Evolutionary conservation across 2,888 invertebrate genomes (phyloP), one percentile per base, ranked within the genome.

Genomic region (Drosophila subquinaria): DNA sequence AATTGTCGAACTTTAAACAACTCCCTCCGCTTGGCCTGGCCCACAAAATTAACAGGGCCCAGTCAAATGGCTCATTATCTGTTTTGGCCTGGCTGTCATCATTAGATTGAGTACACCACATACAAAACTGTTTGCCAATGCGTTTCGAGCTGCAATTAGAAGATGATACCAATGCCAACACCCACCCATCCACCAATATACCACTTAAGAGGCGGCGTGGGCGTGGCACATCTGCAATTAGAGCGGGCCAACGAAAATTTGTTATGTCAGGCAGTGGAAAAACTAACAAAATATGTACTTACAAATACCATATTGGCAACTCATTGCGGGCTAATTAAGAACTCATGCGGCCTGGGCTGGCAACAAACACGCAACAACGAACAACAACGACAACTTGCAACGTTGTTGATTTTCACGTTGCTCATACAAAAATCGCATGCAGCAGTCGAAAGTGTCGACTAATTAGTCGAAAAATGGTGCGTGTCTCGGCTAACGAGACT

Each of bases 281-380:
- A 69, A 71, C 56, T 59, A 52, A 72, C 61, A 52, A 74, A 72
- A 68, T 63, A 65, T 78, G 78, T 53, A 78, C 74, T 77, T 57
- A 60, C 69, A 52, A 59, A 59, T 36, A 35, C 65, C 48, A 59
- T 86, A 84, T 83, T 36, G 75, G 69, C 88, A 83, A 81, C 79
- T 81, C 88, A 88, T 81, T 88, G 81, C 75, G 72, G 79, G 75
- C 87, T 81, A 85, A 85, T 85, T 85, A 85, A 75, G 87, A 88
- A 70, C 83, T 87, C 75, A 74, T 80, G 84, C 75, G 68, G 65
- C 30, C 57, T 36, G 35, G 35, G 4, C 30, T 30, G 30, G 8
- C 30, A 68, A 10, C 67, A 50, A 61, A 73, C 51, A 74, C 45
- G 50, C 69, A 69, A 53, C 52, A 38, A 53, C 51, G 40, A 52